phyloP scores from a whole-genome alignment of 2,113 vertebrate genomes.

The Dipodomys merriami region DNA sequence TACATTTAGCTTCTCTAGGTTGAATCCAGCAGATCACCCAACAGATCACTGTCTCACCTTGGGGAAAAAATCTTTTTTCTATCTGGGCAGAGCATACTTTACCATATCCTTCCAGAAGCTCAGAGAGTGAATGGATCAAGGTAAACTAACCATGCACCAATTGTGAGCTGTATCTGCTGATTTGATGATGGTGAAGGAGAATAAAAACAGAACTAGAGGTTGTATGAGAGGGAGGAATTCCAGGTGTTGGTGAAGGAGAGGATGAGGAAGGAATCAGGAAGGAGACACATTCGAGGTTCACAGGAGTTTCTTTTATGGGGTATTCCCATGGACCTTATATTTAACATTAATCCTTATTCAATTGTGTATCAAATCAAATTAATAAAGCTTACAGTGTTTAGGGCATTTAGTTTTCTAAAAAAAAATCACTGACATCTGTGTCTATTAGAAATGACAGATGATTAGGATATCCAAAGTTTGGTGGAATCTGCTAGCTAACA shows the following conservation, averaged over 20 bases:
- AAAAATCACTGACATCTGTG: conserved; percentile 85
- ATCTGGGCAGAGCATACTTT: conserved; percentile 65
- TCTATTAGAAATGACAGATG: conserved; percentile 88
- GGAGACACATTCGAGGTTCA: background rate
- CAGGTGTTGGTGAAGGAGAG: background rate
- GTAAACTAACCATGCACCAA: conserved; percentile 63
- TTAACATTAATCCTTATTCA: conserved; percentile 83
- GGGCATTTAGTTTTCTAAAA: conserved; percentile 78
- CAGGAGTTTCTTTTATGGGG: background rate
- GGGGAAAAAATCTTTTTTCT: conserved; percentile 52
- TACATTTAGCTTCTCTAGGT: conserved; percentile 65
- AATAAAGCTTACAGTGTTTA: conserved; percentile 83
- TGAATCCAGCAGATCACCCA: conserved; percentile 66
- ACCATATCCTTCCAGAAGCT: conserved; percentile 67
- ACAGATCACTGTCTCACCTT: conserved; percentile 7
- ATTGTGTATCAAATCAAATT: conserved; percentile 83
- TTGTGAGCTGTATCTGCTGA: conserved; percentile 71
- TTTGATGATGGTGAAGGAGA: background rate
- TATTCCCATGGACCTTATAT: background rate
- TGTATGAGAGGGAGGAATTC: conserved; percentile 56
- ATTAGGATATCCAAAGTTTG: conserved; percentile 86
- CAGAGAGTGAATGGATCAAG: conserved; percentile 66
- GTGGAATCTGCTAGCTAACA: conserved; percentile 86
- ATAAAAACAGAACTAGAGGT: background rate
- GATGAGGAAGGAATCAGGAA: background rate